Base-by-base conservation (phyloP, 2,797 vertebrate species). In the Cyclopterus lumpus region DNA sequence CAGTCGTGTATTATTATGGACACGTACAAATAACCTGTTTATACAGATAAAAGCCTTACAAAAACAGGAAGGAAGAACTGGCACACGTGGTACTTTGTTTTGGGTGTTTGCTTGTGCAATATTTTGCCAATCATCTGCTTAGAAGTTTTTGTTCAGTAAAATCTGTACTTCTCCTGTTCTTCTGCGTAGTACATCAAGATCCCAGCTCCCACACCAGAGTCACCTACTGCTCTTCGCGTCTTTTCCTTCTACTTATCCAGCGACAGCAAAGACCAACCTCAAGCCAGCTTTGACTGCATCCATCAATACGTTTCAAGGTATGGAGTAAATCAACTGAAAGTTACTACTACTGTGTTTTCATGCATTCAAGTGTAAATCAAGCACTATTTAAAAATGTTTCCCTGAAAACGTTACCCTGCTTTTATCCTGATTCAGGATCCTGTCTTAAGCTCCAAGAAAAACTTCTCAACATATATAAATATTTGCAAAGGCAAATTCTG, bases 171-270 rank as follows among this genome's bases (percentile, higher is more conserved):
- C 24, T 60, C 40, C 3, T 61, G 9, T 62, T 73, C 73, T 67
- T 63, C 71, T 55, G 34, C 24, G 18, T 77, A 96, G 96, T 93
- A 94, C 82, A 89, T 96, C 82, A 95, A 93, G 91, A 96, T 96
- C 71, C 95, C 96, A 20, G 92, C 92, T 73, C 89, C 94, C 44
- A 91, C 91, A 0, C 67, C 89, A 34, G 92, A 93, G 26, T 87
- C 89, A 0, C 81, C 90, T 1, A 88, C 89, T 22, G 84, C 90
- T 69, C 86, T 91, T 15, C 94, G 93, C 5, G 82, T 96, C 69
- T 97, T 97, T 85, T 92, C 95, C 83, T 97, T 97, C 92, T 94
- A 95, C 89, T 86, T 96, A 80, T 97, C 96, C 79, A 95, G 92
- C 18, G 95, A 96, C 93, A 95, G 93, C 88, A 95, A 94, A 87